Evolutionary conservation across 1,140 invertebrate species (phyloP).

Genomic region (Drosophila sp.): DNA sequence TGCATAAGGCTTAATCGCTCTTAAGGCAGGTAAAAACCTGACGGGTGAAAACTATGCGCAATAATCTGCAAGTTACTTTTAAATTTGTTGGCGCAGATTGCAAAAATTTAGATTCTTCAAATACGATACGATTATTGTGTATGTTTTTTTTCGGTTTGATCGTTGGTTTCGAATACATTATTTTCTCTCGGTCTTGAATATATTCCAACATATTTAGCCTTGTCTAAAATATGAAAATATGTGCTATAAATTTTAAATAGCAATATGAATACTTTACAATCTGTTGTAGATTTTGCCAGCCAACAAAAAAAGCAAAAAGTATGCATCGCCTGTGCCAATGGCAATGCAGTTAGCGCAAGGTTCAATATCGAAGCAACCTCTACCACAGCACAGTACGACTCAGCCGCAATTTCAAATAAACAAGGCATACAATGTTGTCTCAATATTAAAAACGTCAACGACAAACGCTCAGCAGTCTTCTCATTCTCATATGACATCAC

Average conservation of each 20-base stretch:
- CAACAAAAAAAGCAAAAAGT: constrained; percentile 73
- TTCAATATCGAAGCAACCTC: constrained; percentile 42
- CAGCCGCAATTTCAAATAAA: constrained; percentile 69
- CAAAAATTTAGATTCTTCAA: too few species aligned
- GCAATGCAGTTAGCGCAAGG: constrained; percentile 26
- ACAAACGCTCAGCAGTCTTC: constrained; percentile 45
- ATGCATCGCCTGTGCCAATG: constrained; percentile 30
- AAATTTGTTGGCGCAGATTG: too few species aligned
- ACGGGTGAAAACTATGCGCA: not conserved
- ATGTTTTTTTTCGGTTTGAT: too few species aligned
- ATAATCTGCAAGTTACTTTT: too few species aligned
- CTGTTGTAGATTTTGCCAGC: constrained; percentile 73
- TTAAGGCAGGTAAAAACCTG: not conserved
- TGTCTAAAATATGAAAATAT: constrained; percentile 5
- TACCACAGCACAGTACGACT: constrained; percentile 37
- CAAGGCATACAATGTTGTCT: constrained; percentile 66
- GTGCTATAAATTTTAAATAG: constrained; percentile 2
- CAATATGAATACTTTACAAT: constrained; percentile 54
- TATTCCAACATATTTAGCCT: constrained; percentile 1
- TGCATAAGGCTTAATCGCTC: not conserved
- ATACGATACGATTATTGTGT: too few species aligned
- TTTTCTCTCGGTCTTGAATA: not conserved
- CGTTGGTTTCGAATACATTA: too few species aligned
- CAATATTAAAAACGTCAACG: constrained; percentile 55
- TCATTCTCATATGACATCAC: constrained; percentile 8